A percentile compares a stretch with the other conserved stretches of the same genome.
Evolutionary conservation across 2,113 vertebrate genomes (phyloP).

Genomic region (Hylia prasina): DNA sequence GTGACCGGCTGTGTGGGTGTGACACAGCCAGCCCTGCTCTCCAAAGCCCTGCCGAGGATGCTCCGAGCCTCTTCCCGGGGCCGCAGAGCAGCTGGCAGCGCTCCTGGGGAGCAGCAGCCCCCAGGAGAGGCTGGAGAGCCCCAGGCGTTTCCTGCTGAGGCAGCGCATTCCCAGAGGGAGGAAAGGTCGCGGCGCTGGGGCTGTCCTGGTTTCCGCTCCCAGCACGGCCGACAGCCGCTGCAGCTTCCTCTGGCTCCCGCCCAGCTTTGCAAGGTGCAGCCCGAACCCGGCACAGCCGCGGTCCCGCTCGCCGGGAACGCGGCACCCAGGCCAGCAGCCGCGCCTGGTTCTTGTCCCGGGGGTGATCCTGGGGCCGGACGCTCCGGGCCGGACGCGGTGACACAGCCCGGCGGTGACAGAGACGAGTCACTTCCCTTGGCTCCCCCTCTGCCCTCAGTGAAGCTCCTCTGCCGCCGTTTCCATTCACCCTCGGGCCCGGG

Average conservation of each 20-base stretch:
- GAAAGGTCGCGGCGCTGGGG: background rate
- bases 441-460: background rate
- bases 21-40: background rate
- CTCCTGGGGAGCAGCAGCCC: background rate
- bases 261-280: background rate
- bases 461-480: background rate
- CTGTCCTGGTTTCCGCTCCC: background rate
- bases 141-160: slow-evolving; percentile 3
- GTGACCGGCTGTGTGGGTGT: rapidly evolving
- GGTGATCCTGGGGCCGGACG: too few species aligned
- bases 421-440: slow-evolving; percentile 2
- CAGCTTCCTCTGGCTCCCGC: background rate
- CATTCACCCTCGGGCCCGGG: background rate
- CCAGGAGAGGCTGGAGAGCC: background rate
- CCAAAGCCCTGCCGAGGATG: background rate
- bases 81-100: background rate
- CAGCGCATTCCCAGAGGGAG: background rate
- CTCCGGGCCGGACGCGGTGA: background rate
- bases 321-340: rapidly evolving
- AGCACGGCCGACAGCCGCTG: rapidly evolving
- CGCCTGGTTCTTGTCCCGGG: rapidly evolving
- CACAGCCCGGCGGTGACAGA: background rate
- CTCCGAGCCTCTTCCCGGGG: background rate
- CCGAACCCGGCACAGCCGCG: rapidly evolving
- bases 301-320: rapidly evolving